Percentiles rank a stretch among this genome's conserved stretches.
These are phyloP conservation scores for Melanerpes formicivorus DNA, from an alignment of 2,113 vertebrate species.

Conservation along the genomic window DNA sequence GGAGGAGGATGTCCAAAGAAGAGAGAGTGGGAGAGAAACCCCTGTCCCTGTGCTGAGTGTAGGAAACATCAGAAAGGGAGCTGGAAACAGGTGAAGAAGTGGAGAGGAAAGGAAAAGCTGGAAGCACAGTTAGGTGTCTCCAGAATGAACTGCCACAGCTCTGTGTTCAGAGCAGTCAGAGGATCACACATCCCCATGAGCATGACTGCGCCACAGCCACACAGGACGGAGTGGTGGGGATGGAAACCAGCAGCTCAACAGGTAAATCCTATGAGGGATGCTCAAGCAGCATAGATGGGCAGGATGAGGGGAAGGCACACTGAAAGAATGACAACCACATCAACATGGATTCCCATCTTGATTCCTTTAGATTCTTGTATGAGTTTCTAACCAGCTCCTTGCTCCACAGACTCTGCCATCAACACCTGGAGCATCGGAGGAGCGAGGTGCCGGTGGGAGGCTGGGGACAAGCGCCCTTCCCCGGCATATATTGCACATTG, in stretches of 20 bases:
- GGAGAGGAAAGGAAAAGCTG: background rate
- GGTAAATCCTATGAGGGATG: background rate
- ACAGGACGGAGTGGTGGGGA: accelerated
- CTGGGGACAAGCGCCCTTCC: background rate
- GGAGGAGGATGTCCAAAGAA: background rate
- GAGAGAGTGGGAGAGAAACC: no score
- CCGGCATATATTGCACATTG: background rate
- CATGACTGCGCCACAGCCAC: no score
- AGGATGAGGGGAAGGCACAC: no score
- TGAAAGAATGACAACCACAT: background rate
- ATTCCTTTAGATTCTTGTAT: background rate
- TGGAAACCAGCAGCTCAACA: background rate
- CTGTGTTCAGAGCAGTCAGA: background rate
- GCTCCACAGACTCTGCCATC: background rate
- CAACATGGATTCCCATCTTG: background rate
- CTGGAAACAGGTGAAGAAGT: background rate
- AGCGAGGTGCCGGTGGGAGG: accelerated
- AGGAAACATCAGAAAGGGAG: background rate
- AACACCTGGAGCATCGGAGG: background rate
- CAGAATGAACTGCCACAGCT: background rate
- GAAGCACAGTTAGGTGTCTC: background rate
- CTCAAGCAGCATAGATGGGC: background rate
- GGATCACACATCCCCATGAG: background rate
- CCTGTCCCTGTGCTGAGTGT: no score
- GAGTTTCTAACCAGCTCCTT: background rate